Evolutionary conservation across 2,797 vertebrate genomes (phyloP).

Genomic region (Kryptopterus vitreolus): DNA sequence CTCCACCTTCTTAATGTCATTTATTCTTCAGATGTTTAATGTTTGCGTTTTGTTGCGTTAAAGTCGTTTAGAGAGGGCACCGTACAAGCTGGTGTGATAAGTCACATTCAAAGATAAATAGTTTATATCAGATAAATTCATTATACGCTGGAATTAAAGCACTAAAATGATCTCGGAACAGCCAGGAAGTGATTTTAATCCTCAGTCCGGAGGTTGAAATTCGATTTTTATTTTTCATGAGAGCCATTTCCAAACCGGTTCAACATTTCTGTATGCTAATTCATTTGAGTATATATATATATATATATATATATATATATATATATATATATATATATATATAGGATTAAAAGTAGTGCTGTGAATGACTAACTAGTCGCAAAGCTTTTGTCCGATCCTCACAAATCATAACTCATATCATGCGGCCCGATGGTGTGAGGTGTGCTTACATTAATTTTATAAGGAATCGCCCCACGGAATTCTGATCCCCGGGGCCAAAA

Average conservation of each 20-base stretch:
- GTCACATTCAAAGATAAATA: background rate
- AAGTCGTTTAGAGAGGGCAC: background rate
- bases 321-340: too few relatives aligned
- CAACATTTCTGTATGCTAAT: constrained; percentile 56
- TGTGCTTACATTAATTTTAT: too few relatives aligned
- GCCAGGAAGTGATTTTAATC: background rate
- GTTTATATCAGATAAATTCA: background rate
- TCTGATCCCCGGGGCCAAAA: too few relatives aligned
- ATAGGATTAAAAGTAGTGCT: constrained; percentile 63
- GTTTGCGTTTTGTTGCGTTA: background rate
- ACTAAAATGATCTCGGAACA: background rate
- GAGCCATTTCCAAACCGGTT: constrained; percentile 62
- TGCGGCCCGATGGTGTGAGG: too few relatives aligned
- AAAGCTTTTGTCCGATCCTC: too few relatives aligned
- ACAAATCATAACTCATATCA: too few relatives aligned
- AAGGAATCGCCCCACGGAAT: too few relatives aligned
- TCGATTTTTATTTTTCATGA: constrained; percentile 22
- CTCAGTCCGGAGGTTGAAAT: background rate
- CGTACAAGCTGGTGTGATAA: background rate
- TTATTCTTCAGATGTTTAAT: constrained; percentile 1
- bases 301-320: too few relatives aligned
- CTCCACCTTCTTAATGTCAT: background rate
- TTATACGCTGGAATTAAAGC: background rate
- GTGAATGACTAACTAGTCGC: too few relatives aligned
- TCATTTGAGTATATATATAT: constrained; percentile 59